Base-by-base conservation (phyloP, 2,888 invertebrate genomes). In the Petrophora chlorosata region DNA sequence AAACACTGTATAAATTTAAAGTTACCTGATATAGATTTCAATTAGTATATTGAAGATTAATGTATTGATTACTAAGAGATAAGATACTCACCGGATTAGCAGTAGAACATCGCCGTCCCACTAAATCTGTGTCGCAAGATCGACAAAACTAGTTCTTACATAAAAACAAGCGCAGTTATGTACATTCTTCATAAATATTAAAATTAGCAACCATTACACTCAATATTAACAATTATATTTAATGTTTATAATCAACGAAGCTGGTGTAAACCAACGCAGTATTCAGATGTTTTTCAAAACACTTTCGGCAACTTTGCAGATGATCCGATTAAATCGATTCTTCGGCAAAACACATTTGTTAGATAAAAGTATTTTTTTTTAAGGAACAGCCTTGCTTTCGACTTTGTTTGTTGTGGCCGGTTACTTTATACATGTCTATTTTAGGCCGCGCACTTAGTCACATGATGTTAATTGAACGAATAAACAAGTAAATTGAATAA, bases 401-500 rank as follows among this genome's bases (percentile, higher is more conserved):
- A 17, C 4, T 32, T 17, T 23, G 25, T 10, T 13, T 13, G 10
- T 32, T 3, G 15, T 26, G 17, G 39, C n/a, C 34, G 5, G 12
- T 22, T 13, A 55, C 53, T 53, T 45, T 45, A 46, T 42, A 33
- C 29, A 23, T 39, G 19, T 62, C 48, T 63, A 55, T 66, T 64
- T 59, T 59, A 67, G 62, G 64, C 62, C 63, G 56, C 59, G 45
- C 56, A 63, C 60, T 70, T 63, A 63, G 68, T 79, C 72, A 76
- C 74, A 75, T 77, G 71, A 74, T 76, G 64, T 38, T 70, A 68
- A 74, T 74, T 73, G 56, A 61, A 47, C 51, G 52, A 61, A 56
- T 69, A 67, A 65, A 71, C 65, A 68, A 61, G 66, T 67, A 63
- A 67, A 65, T 64, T 67, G 59, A 65, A 64, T 66, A 54, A 63